These are phyloP conservation scores for Odontothrips loti DNA, from an alignment of 2,888 invertebrate genomes.

Conservation along the genomic window DNA sequence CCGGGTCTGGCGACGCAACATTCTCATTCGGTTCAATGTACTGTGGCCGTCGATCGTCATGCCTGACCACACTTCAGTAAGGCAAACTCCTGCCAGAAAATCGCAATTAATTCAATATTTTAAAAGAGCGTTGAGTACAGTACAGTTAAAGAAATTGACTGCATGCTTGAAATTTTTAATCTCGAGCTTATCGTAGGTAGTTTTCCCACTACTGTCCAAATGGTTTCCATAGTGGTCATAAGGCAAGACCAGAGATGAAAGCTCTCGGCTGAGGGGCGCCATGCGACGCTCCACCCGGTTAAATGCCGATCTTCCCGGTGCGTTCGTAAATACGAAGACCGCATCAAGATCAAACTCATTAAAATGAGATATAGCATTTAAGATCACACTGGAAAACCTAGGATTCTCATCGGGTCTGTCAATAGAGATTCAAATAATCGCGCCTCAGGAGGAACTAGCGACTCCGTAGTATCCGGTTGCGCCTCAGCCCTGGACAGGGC, in stretches of 20 bases:
- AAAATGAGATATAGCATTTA: slow-evolving; percentile 39
- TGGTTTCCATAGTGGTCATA: slow-evolving; percentile 43
- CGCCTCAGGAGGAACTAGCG: no score
- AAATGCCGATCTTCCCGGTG: slow-evolving; percentile 44
- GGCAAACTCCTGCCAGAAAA: slow-evolving; percentile 34
- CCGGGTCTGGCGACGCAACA: not conserved
- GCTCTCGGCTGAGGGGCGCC: slow-evolving; percentile 43
- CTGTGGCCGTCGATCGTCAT: slow-evolving; percentile 41
- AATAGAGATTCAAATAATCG: no score
- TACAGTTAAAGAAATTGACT: slow-evolving; percentile 35
- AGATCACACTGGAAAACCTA: slow-evolving; percentile 38
- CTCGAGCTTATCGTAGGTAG: slow-evolving; percentile 43
- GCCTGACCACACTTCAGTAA: slow-evolving; percentile 43
- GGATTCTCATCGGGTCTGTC: slow-evolving; percentile 42
- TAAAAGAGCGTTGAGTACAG: not conserved
- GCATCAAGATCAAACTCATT: slow-evolving; percentile 40
- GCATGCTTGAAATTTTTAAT: slow-evolving; percentile 43
- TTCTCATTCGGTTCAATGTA: slow-evolving; percentile 29
- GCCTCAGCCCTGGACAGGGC: no score
- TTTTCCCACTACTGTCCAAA: slow-evolving; percentile 40
- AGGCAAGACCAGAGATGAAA: slow-evolving; percentile 42
- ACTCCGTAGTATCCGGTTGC: no score
- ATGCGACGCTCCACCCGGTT: slow-evolving; percentile 44
- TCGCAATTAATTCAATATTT: not conserved
- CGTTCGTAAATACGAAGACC: slow-evolving; percentile 42